Base-by-base conservation (phyloP, 2,113 vertebrate genomes). In the Chaetodon auriga region DNA sequence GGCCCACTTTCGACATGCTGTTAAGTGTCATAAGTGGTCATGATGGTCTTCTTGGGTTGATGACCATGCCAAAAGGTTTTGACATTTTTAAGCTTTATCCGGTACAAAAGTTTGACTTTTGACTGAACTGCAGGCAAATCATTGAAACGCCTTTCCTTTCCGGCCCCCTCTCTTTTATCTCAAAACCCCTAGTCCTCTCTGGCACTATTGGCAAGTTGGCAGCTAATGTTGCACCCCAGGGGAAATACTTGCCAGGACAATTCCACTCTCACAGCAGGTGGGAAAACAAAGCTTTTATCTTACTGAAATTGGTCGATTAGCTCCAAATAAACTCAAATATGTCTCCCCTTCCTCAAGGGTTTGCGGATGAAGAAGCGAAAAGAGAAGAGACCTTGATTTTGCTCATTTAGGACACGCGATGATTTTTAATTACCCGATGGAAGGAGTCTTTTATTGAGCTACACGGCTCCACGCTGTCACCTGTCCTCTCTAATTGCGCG, bases 381-480 rank as follows among this genome's bases (percentile, higher is more conserved):
- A 25, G 18, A 77, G 68, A 74, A 74, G 51, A 68, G 62, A 78
- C 69, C 75, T 91, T 83, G 69, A 84, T 87, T 89, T 53, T 51
- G 66, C 81, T 89, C 80, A 78, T 84, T 88, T 69, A 81, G 81
- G 72, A 86, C 85, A 84, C 38, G 86, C 74, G 81, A 87, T 84
- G 85, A 75, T 90, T 92, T 92, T 93, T 90, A 94, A 92, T 93
- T 92, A 91, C 84, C 84, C 81, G 19, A 65, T 43, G 81, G 87
- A 92, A 75, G 77, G 68, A 80, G 85, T 80, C 71, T 80, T 87
- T 83, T 87, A 92, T 92, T 91, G 91, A 91, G 78, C 68, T 64
- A 90, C 89, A 90, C 18, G 43, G 49, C 70, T 54, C 54, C 73
- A 63, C 80, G 54, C 76, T 75, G 90, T 92, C 92, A 93, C 91